A percentile compares a stretch with the other conserved stretches of the same genome.
Evolutionary conservation across 2,888 invertebrate species (phyloP).

Genomic region (Meghimatium bilineatum): DNA sequence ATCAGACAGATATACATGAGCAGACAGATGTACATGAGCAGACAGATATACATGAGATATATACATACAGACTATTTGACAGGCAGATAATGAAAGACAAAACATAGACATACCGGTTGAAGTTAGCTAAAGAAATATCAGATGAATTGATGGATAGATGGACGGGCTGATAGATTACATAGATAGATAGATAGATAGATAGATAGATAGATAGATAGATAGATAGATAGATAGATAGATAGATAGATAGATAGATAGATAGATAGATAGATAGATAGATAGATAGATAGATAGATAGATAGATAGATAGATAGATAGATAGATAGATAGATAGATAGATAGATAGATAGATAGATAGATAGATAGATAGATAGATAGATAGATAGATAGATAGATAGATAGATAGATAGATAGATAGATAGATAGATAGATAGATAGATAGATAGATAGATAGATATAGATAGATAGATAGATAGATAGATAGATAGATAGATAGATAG

Average conservation of each 20-base stretch:
- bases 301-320: conserved; percentile 9
- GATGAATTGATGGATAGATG: too few relatives aligned
- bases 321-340: conserved; percentile 1
- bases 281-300: conserved; percentile 9
- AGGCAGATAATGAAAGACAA: too few relatives aligned
- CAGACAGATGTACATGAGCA: neutral
- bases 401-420: too few relatives aligned
- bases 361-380: conserved; percentile 4
- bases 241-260: neutral
- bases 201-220: neutral
- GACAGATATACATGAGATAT: neutral
- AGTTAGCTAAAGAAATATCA: neutral
- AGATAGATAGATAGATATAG: neutral
- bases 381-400: conserved; percentile 4
- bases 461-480: too few relatives aligned
- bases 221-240: neutral
- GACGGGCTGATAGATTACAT: neutral
- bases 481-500: neutral
- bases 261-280: neutral
- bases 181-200: neutral
- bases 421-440: neutral
- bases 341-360: conserved; percentile 9
- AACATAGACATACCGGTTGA: neutral
- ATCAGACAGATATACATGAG: neutral
- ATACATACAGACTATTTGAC: conserved; percentile 5